These are phyloP conservation scores for Apis laboriosa DNA, from an alignment of 1,140 invertebrate genomes.

Conservation along the genomic window DNA sequence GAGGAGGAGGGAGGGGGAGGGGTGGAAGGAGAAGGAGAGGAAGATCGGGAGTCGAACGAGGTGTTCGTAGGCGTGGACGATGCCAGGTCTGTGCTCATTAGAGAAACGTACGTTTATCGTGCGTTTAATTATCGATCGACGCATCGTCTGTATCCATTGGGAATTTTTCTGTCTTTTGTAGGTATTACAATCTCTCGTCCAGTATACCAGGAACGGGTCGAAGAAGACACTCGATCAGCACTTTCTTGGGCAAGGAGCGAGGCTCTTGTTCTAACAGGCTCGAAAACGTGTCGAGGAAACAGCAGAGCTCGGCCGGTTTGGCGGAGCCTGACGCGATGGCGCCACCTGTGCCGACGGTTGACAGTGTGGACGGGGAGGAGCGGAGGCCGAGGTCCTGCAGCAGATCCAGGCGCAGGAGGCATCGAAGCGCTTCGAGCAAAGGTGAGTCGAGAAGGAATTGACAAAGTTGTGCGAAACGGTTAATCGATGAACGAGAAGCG, in stretches of 20 bases:
- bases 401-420: conserved; percentile 61
- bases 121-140: too few relatives aligned
- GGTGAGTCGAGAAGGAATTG: conserved; percentile 51
- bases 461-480: too few relatives aligned
- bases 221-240: conserved; percentile 82
- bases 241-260: conserved; percentile 76
- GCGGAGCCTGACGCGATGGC: conserved; percentile 64
- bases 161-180: conserved; percentile 17
- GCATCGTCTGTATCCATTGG: too few relatives aligned
- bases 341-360: conserved; percentile 62
- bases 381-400: conserved; percentile 32
- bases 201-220: conserved; percentile 67
- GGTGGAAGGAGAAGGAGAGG: conserved; percentile 66
- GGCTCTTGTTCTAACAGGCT: not conserved
- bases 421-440: conserved; percentile 60
- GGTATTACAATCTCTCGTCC: conserved; percentile 81
- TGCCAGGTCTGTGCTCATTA: conserved; percentile 55
- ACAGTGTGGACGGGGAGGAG: conserved; percentile 61
- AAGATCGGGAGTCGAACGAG: conserved; percentile 70
- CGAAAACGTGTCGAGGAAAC: conserved; percentile 24
- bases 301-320: conserved; percentile 46
- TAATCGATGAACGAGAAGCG: too few relatives aligned
- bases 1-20: conserved; percentile 64
- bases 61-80: conserved; percentile 78
- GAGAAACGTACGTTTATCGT: too few relatives aligned